Conservation (phyloP, 2,113 vertebrate species). For the Pelecanoides urinatrix region DNA sequence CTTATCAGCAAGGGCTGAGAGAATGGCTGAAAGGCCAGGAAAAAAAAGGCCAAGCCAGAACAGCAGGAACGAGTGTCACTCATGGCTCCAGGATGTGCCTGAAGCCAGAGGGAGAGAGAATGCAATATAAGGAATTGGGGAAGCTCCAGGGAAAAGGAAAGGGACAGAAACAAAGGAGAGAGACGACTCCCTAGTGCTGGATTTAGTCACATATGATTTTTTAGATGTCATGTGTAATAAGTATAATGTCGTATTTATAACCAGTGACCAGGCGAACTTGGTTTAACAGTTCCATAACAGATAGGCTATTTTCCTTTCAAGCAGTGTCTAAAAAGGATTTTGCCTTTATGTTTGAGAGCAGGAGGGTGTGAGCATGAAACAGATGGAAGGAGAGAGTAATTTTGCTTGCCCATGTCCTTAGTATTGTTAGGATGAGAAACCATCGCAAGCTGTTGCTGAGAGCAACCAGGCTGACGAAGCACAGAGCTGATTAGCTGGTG, state of each 20-base stretch:
- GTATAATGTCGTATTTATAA: neutral
- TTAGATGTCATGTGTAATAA: neutral
- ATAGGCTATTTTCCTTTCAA: neutral
- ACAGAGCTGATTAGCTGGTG: neutral
- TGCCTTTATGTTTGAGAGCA: neutral
- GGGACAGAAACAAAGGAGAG: neutral
- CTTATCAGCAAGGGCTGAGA: neutral
- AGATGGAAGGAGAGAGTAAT: neutral
- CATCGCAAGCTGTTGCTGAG: neutral
- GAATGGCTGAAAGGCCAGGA: neutral
- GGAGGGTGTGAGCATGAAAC: neutral
- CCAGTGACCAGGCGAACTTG: neutral
- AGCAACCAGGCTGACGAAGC: neutral
- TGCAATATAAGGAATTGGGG: neutral
- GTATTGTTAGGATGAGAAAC: neutral
- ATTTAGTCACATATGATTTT: neutral
- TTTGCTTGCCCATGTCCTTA: neutral
- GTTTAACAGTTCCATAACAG: neutral
- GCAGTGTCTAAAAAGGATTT: neutral
- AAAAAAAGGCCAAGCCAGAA: neutral
- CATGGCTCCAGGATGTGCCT: neutral
- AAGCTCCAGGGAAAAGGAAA: neutral
- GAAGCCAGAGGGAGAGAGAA: neutral
- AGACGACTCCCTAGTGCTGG: neutral
- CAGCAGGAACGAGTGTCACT: neutral